Evolutionary conservation across 2,113 vertebrate genomes (phyloP), one percentile per base, ranked within the genome.

Genomic region (Equus przewalskii): DNA sequence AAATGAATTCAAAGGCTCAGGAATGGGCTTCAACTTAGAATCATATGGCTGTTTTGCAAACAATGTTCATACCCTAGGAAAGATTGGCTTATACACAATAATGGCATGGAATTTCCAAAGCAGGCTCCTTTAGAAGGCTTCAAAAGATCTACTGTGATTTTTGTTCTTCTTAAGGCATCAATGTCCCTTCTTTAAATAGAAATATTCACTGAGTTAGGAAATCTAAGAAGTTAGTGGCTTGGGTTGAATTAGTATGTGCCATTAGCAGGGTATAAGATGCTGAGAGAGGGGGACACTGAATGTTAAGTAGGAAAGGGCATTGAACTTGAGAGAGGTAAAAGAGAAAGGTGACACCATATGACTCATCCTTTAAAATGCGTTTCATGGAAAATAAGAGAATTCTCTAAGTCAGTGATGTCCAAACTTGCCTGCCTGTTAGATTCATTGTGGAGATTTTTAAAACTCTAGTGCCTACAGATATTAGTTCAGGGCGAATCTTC

Each of bases 31-130:
- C 44, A 36, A 6, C 16, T 72, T 67, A 41, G 24, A 75, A 46
- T 69, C 22, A 33, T 8, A 78, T 2, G 12, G 1, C 24, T 49
- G 14, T 78, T 82, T 76, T 60, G 44, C 64, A 54, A 85, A 19
- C 4, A 49, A 11, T 0, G 2, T 58, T 36, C 26, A 11, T 12
- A 33, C 9, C 7, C n/a, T 75, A 10, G 2, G 51, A 64, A 19
- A 1, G 16, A 8, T 56, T 75, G 15, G 6, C 0, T 21, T 58
- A 28, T 21, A 36, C 9, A 60, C 3, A 33, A 12, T 33, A 4
- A 67, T 1, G 18, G 21, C 46, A 21, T 3, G 21, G 41, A 21
- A 3, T 36, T 51, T 76, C 46, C 14, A 6, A 24, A 1, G 8
- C 3, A 58, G 85, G 14, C 7, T 36, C 18, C 36, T 83, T 44